Conservation (phyloP, 2,888 invertebrate species). For the Stomorhina lunata region DNA sequence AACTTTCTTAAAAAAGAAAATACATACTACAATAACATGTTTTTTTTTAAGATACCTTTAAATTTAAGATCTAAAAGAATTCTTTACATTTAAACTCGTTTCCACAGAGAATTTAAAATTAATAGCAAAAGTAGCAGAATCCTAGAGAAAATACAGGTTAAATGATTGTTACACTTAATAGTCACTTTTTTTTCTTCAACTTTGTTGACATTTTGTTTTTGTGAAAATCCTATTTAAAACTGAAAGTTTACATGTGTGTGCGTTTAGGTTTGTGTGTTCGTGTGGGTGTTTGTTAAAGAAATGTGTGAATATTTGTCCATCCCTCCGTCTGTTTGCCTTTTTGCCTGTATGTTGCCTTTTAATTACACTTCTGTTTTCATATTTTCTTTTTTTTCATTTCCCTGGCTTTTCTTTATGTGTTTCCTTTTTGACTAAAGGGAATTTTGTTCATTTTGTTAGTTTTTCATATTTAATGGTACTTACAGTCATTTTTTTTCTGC, state of each 20-base stretch:
- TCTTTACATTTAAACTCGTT: background rate
- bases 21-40: no score
- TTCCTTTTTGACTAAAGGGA: slow-evolving; percentile 44
- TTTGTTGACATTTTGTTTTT: slow-evolving; percentile 6
- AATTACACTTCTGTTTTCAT: slow-evolving; percentile 28
- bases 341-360: slow-evolving; percentile 30
- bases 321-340: slow-evolving; percentile 19
- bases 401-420: background rate
- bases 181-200: background rate
- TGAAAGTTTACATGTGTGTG: background rate
- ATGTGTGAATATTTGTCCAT: slow-evolving; percentile 20
- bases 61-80: background rate
- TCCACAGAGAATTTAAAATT: background rate
- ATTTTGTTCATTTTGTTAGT: slow-evolving; percentile 65
- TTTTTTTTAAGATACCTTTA: no score
- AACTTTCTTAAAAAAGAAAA: background rate
- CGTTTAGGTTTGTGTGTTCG: background rate
- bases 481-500: slow-evolving; percentile 40
- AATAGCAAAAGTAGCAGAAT: background rate
- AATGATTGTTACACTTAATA: slow-evolving; percentile 54
- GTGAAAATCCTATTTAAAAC: slow-evolving; percentile 16
- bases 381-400: background rate
- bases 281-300: background rate
- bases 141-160: slow-evolving; percentile 34
- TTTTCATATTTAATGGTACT: slow-evolving; percentile 60